Conservation (phyloP, 1,140 invertebrate species). For the Subanguina moxae region DNA sequence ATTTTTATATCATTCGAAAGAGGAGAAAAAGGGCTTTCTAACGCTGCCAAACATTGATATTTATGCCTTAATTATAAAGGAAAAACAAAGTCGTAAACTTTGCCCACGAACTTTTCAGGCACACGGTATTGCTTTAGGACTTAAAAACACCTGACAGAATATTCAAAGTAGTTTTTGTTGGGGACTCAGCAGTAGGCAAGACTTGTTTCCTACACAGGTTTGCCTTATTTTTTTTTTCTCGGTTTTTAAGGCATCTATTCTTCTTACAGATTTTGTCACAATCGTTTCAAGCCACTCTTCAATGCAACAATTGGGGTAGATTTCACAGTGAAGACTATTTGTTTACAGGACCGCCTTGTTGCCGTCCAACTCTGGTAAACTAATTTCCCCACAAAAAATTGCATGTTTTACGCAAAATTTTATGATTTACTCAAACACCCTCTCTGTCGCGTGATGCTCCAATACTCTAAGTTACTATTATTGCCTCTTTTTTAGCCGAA, state of each 20-base stretch:
- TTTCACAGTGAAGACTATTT: constrained; percentile 65
- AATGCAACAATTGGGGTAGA: constrained; percentile 67
- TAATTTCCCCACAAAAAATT: constrained; percentile 3
- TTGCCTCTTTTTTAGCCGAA: too few species aligned
- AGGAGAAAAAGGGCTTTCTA: too few species aligned
- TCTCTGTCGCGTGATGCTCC: too few species aligned
- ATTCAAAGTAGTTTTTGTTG: constrained; percentile 67
- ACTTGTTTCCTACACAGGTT: constrained; percentile 65
- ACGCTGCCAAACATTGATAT: too few species aligned
- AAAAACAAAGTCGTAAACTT: too few species aligned
- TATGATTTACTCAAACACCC: too few species aligned
- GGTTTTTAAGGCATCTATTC: not conserved
- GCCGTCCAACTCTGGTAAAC: constrained; percentile 65
- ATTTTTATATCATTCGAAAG: too few species aligned
- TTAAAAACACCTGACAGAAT: constrained; percentile 60
- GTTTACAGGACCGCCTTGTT: constrained; percentile 61
- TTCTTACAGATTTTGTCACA: constrained; percentile 61
- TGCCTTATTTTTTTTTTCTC: not conserved
- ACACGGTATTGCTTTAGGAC: constrained; percentile 41
- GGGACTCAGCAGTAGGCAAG: constrained; percentile 67
- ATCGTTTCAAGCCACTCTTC: constrained; percentile 63
- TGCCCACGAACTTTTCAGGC: too few species aligned
- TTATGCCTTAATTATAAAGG: too few species aligned
- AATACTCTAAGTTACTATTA: too few species aligned
- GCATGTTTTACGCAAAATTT: too few species aligned